These are phyloP conservation scores for Dysmachus trigonus DNA, from an alignment of 2,888 invertebrate species.

Conservation along the genomic window DNA sequence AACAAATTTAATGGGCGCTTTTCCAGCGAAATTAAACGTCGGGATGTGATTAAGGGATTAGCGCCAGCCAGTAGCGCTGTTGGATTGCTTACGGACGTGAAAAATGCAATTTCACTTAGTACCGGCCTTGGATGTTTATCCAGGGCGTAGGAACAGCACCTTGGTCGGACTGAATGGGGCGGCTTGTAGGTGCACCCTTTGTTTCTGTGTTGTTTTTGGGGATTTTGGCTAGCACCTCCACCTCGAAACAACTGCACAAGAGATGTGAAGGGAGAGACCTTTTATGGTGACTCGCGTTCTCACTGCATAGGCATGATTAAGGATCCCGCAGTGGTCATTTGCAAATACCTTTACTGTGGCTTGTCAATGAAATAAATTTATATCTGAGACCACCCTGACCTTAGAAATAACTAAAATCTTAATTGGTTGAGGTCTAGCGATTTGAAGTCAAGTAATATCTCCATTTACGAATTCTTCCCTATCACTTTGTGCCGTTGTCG, in stretches of 20 bases:
- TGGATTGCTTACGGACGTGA: constrained; percentile 37
- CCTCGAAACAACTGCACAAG: background rate
- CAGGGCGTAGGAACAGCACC: background rate
- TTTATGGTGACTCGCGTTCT: too few relatives aligned
- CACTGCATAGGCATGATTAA: too few relatives aligned
- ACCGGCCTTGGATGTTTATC: background rate
- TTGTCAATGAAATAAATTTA: too few relatives aligned
- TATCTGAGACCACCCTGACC: too few relatives aligned
- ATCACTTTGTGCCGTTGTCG: too few relatives aligned
- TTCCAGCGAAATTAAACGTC: constrained; percentile 40
- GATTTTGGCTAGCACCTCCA: background rate
- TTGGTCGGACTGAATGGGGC: background rate
- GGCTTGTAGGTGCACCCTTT: background rate
- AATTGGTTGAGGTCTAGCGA: too few relatives aligned
- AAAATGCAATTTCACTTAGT: constrained; percentile 35
- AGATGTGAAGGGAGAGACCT: too few relatives aligned
- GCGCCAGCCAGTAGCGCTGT: constrained; percentile 11
- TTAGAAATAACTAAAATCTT: too few relatives aligned
- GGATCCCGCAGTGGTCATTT: too few relatives aligned
- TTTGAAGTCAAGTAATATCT: too few relatives aligned
- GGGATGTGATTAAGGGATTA: constrained; percentile 42
- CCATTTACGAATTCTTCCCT: too few relatives aligned
- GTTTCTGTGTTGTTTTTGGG: background rate
- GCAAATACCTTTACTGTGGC: too few relatives aligned
- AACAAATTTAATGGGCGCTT: constrained; percentile 42